Evolutionary conservation across 2,888 invertebrate genomes (phyloP).

Genomic region (Ichneumon xanthorius): DNA sequence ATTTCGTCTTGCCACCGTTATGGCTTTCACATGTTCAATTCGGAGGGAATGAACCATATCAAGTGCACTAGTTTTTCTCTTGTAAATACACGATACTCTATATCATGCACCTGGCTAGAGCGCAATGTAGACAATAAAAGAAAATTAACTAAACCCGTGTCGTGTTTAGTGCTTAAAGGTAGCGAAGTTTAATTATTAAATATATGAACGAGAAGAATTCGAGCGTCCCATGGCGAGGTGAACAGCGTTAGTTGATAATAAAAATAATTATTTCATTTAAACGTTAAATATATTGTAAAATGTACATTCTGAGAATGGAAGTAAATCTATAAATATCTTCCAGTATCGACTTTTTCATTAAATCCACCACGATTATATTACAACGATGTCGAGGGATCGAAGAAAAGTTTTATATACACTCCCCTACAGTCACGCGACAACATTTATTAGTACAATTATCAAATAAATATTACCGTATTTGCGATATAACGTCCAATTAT

Average conservation of each 20-base stretch:
- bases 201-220: conserved; percentile 41
- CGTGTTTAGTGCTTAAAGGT: conserved; percentile 68
- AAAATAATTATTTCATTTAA: conserved; percentile 75
- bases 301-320: conserved; percentile 84
- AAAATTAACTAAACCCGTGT: conserved; percentile 59
- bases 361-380: conserved; percentile 31
- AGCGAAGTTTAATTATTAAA: conserved; percentile 42
- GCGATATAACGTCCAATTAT: background rate
- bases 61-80: conserved; percentile 63
- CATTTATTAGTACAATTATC: conserved; percentile 9
- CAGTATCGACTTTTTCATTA: conserved; percentile 69
- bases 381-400: background rate
- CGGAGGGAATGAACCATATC: conserved; percentile 56
- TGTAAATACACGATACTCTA: conserved; percentile 69
- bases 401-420: background rate
- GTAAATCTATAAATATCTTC: conserved; percentile 85
- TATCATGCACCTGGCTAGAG: conserved; percentile 63
- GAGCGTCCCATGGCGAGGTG: conserved; percentile 72
- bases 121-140: conserved; percentile 69
- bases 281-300: conserved; percentile 76
- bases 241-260: conserved; percentile 72
- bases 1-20: conserved; percentile 32
- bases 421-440: background rate
- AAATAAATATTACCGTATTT: background rate
- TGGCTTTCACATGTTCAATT: conserved; percentile 31